A percentile compares a stretch with the other conserved stretches of the same genome.
These are phyloP conservation scores for Watsonalla cultraria DNA, from an alignment of 2,888 invertebrate species.

Conservation along the genomic window DNA sequence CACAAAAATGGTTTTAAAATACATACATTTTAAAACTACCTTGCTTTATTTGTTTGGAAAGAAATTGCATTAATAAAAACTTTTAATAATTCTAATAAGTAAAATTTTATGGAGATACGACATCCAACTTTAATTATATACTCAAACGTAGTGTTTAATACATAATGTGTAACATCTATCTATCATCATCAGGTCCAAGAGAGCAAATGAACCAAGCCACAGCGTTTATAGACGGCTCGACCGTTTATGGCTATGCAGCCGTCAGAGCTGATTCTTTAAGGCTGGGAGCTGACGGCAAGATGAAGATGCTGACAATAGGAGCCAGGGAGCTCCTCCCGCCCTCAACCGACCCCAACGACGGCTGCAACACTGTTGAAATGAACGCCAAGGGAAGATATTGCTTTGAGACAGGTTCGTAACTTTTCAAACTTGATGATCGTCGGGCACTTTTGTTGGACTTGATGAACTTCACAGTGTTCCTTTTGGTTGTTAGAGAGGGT, in stretches of 20 bases:
- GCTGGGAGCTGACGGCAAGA: slow-evolving; percentile 72
- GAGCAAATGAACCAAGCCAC: slow-evolving; percentile 93
- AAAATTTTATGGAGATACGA: no score
- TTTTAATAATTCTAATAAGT: no score
- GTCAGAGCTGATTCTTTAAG: slow-evolving; percentile 72
- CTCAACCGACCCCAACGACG: slow-evolving; percentile 84
- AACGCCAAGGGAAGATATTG: slow-evolving; percentile 86
- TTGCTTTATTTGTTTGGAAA: no score
- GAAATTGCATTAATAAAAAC: no score
- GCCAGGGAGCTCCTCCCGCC: slow-evolving; percentile 83
- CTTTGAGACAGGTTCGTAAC: slow-evolving; percentile 82
- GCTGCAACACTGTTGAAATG: slow-evolving; percentile 86
- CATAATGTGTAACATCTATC: no score
- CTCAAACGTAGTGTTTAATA: no score
- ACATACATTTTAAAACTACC: no score
- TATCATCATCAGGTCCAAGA: slow-evolving; percentile 78
- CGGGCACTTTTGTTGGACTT: neutral
- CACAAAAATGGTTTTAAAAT: no score
- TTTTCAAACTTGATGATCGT: neutral
- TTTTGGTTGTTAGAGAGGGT: no score
- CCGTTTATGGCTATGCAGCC: slow-evolving; percentile 85
- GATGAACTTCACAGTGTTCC: no score
- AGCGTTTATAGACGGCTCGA: slow-evolving; percentile 90
- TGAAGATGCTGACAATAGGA: slow-evolving; percentile 83
- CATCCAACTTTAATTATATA: no score